Evolutionary conservation across 92 coral and sea anemone species (phyloP).

Genomic region (Blastomussa wellsi): DNA sequence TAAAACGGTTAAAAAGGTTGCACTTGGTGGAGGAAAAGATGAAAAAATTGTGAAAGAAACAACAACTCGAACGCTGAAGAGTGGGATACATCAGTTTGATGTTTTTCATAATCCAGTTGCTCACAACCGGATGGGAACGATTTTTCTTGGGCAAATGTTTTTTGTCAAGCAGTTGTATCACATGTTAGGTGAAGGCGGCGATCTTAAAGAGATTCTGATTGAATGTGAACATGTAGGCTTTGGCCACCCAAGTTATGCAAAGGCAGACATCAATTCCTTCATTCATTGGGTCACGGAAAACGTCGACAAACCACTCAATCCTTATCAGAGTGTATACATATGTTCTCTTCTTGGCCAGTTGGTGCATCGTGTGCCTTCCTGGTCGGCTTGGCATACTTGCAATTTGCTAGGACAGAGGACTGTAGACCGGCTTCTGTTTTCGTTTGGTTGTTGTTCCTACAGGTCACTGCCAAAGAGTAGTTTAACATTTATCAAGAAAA

Average conservation of each 20-base stretch:
- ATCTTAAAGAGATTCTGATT: slow-evolving; percentile 49
- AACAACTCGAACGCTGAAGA: neutral
- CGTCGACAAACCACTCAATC: neutral
- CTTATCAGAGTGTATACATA: slow-evolving; percentile 49
- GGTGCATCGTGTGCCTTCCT: neutral
- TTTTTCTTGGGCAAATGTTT: slow-evolving; percentile 53
- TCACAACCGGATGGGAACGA: neutral
- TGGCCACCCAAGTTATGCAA: slow-evolving; percentile 1
- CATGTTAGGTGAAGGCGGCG: neutral
- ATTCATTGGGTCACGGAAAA: slow-evolving; percentile 17
- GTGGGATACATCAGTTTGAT: slow-evolving; percentile 66
- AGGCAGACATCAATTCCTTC: neutral
- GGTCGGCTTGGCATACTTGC: neutral
- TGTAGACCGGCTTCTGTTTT: slow-evolving; percentile 29
- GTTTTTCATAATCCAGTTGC: slow-evolving; percentile 49
- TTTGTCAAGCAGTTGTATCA: slow-evolving; percentile 50
- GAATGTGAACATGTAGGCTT: slow-evolving; percentile 74
- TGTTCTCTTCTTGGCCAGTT: slow-evolving; percentile 60
- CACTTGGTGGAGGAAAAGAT: neutral
- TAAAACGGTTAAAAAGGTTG: neutral
- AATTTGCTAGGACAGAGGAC: neutral
- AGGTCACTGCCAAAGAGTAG: slow-evolving; percentile 27
- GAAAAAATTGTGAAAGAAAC: neutral
- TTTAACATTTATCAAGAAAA: neutral
- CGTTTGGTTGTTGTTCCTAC: neutral